Conservation (phyloP, 1,140 invertebrate species). For the Asobara japonica region DNA sequence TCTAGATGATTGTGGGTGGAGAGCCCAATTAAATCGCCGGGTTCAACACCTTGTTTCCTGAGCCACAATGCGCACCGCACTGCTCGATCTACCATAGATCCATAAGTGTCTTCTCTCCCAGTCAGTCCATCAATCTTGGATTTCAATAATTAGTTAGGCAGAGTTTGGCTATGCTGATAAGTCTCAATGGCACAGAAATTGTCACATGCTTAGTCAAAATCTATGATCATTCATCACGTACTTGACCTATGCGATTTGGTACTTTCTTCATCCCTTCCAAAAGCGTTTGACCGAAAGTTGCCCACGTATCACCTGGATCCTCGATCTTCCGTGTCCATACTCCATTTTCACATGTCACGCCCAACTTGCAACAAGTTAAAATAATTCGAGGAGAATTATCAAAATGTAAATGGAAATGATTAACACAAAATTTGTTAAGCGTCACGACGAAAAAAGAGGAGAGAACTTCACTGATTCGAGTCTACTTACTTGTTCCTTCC, state of each 20-base stretch:
- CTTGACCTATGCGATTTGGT: slow-evolving; percentile 12
- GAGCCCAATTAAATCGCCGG: slow-evolving; percentile 60
- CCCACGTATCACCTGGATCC: not conserved
- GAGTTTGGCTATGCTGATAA: no score
- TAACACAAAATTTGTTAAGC: no score
- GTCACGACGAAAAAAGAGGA: no score
- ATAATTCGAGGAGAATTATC: not conserved
- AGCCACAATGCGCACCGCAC: slow-evolving; percentile 61
- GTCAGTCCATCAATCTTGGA: slow-evolving; percentile 62
- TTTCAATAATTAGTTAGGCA: not conserved
- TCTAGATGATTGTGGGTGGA: slow-evolving; percentile 63
- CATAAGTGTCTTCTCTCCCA: slow-evolving; percentile 57
- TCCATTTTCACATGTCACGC: not conserved
- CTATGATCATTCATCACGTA: no score
- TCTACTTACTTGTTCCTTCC: no score
- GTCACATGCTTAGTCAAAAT: no score
- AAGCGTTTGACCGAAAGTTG: not conserved
- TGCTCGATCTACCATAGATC: slow-evolving; percentile 52
- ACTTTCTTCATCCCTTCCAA: slow-evolving; percentile 28
- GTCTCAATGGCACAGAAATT: no score
- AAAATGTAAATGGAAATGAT: no score
- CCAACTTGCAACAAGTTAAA: no score
- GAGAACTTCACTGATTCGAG: no score
- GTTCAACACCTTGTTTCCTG: slow-evolving; percentile 52
- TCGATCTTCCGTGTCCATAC: not conserved